Evolutionary conservation across 2,113 vertebrate genomes (phyloP).

Genomic region (Gymnocephalus cernua): DNA sequence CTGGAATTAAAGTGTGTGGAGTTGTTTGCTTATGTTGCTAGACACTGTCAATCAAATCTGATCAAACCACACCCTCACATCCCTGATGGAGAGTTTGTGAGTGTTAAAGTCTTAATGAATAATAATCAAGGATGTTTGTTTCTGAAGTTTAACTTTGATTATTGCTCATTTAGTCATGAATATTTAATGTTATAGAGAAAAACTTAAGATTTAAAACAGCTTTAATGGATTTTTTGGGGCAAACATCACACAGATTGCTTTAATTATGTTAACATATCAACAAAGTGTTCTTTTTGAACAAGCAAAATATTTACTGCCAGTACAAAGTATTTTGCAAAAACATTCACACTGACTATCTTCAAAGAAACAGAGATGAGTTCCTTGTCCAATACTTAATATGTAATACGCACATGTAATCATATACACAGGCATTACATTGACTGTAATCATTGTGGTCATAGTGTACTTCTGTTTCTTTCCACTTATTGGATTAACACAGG

Average conservation of each 20-base stretch:
- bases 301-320: conserved; percentile 3
- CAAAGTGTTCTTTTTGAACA: background rate
- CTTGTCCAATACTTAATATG: background rate
- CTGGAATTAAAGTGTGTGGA: background rate
- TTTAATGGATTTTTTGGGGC: background rate
- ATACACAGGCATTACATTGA: background rate
- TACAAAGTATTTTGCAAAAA: conserved; percentile 1
- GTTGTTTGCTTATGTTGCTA: background rate
- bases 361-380: conserved; percentile 12
- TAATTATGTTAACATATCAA: conserved; percentile 8
- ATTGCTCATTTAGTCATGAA: conserved; percentile 12
- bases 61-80: background rate
- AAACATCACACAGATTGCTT: background rate
- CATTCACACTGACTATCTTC: background rate
- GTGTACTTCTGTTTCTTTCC: background rate
- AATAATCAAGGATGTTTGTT: background rate
- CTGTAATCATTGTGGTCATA: background rate
- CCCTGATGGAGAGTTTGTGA: background rate
- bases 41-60: background rate
- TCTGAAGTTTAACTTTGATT: conserved; percentile 17
- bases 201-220: background rate
- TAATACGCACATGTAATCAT: background rate
- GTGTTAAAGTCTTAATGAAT: background rate
- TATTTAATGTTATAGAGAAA: background rate
- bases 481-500: conserved; percentile 1